Percentiles rank a stretch among this genome's conserved stretches.
phyloP scores from a whole-genome alignment of 2,888 invertebrate genomes.

The Barypeithes pellucidus region DNA sequence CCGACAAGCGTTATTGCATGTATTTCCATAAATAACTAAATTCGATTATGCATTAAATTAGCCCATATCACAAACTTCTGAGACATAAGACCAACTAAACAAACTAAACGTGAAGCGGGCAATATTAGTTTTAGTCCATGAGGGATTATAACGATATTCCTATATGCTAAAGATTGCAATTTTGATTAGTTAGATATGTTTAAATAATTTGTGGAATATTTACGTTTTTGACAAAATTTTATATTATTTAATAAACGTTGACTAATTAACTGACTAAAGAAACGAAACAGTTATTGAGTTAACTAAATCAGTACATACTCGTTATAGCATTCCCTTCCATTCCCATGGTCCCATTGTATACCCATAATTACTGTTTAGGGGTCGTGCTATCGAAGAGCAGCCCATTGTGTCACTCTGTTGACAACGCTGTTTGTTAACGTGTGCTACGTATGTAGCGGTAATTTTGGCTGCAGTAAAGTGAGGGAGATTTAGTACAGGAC shows the following conservation, averaged over 20 bases:
- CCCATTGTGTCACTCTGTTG: conserved; percentile 38
- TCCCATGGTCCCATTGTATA: conserved; percentile 21
- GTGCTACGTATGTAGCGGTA: conserved; percentile 29
- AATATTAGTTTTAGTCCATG: too few species aligned
- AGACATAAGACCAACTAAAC: too few species aligned
- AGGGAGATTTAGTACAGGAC: conserved; percentile 1
- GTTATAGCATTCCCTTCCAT: conserved; percentile 18
- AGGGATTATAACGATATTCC: too few species aligned
- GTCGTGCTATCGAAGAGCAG: conserved; percentile 22
- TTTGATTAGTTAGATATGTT: too few species aligned
- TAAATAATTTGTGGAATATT: too few species aligned
- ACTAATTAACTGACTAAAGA: background rate
- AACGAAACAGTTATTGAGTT: conserved; percentile 8
- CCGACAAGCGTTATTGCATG: background rate
- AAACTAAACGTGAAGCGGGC: too few species aligned
- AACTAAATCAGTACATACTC: conserved; percentile 20
- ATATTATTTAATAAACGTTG: background rate
- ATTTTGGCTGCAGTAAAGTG: conserved; percentile 27
- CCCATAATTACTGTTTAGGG: conserved; percentile 32
- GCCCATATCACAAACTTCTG: background rate
- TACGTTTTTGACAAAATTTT: background rate
- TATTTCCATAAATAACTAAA: conserved; percentile 6
- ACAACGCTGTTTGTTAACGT: conserved; percentile 34
- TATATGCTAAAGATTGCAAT: too few species aligned
- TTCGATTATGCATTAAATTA: background rate